Evolutionary conservation across 1,140 invertebrate genomes (phyloP), one percentile per base, ranked within the genome.

Genomic region (Pomacea maculata): DNA sequence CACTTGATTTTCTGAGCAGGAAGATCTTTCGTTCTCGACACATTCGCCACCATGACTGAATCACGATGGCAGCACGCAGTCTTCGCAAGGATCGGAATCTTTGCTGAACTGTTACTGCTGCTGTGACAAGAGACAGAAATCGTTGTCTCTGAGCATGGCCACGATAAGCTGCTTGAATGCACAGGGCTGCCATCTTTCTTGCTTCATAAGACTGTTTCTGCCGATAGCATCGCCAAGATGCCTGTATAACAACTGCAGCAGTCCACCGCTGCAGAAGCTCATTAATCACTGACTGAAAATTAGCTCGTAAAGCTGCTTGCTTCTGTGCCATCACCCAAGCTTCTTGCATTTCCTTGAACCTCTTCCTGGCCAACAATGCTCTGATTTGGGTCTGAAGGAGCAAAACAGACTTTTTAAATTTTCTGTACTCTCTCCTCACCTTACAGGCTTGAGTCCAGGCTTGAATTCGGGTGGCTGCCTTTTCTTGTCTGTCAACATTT

Each of bases 401-500:
- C 1, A 78, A 17, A 15, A 71, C 70, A 7, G 80, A 29, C 21
- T 19, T 25, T 45, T 12, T 75, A 29, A 72, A 14, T n/a, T 76
- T 63, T 19, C 29, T 19, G 55, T 77, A 81, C 11, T 45, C n/a
- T 14, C 61, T 78, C 11, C 54, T 8, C 54, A 34, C 63, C 5
- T 79, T 11, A 15, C 54, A 81, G 11, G 83, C 75, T 77, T 86
- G 82, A 5, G 82, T 79, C 21, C 34, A 11, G 19, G 87, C 82
- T 64, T 88, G 86, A 21, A 88, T 82, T 54, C 57, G 79, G 17
- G 75, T 83, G 57, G 80, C 83, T 25, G 82, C 80, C 6, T 11
- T n/a, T 10, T 78, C 55, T 78, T 67, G 14, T 45, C 57, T 45
- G 72, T 71, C 72, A 64, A 71, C 19, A 19, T 61, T 25, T 71